A percentile compares a stretch with the other conserved stretches of the same genome.
phyloP scores from a whole-genome alignment of 2,888 invertebrate genomes.

The Hyles lineata region DNA sequence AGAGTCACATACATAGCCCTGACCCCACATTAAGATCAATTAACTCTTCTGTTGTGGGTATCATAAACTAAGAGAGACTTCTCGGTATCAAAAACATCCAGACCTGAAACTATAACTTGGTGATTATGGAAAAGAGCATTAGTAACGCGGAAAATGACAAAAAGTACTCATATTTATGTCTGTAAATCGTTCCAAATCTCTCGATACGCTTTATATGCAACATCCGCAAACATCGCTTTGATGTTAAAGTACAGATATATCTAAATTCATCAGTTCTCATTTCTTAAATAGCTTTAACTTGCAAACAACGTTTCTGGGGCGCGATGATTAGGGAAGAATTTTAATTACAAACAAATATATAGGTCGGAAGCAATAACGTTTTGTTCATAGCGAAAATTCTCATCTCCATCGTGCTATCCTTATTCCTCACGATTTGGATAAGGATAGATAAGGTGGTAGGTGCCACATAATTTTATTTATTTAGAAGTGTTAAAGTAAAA shows the following conservation, averaged over 20 bases:
- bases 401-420: background rate
- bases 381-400: constrained; percentile 31
- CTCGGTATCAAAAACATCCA: no score
- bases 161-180: background rate
- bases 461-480: background rate
- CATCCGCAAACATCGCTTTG: constrained; percentile 7
- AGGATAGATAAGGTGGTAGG: background rate
- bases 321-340: constrained; percentile 5
- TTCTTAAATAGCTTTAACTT: background rate
- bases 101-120: background rate
- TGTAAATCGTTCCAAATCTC: background rate
- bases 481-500: no score
- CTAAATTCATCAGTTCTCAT: background rate
- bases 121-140: background rate
- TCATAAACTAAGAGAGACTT: no score
- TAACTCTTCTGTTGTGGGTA: no score
- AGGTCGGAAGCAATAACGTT: constrained; percentile 27
- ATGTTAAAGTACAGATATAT: constrained; percentile 8
- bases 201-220: background rate
- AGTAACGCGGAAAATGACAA: background rate
- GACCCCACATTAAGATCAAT: no score
- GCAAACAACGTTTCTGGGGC: constrained; percentile 10
- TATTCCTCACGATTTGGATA: no score
- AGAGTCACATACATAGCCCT: no score
- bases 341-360: constrained; percentile 24